phyloP scores from a whole-genome alignment of 1,140 invertebrate species.

The Drosophila pandora region DNA sequence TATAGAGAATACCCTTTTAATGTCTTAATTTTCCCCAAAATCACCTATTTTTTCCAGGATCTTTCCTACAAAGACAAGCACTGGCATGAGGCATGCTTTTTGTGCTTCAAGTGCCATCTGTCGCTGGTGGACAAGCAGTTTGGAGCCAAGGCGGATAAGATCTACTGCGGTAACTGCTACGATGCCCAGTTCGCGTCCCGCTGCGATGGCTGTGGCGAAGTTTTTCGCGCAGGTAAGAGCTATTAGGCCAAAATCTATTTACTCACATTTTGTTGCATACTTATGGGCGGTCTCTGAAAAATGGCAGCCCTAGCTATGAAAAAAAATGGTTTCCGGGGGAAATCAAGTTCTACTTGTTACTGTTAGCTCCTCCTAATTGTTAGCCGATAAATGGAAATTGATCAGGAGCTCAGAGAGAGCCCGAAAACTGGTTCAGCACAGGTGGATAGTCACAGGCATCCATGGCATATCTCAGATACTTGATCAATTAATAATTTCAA shows the following conservation, averaged over 20 bases:
- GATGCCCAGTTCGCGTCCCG: constrained; percentile 99
- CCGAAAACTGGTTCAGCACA: constrained; percentile 36
- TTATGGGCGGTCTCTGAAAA: constrained; percentile 35
- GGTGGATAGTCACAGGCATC: constrained; percentile 6
- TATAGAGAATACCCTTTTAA: not conserved
- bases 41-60: constrained; percentile 88
- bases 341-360: constrained; percentile 23
- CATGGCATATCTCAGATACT: constrained; percentile 13
- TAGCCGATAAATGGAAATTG: not conserved
- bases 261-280: constrained; percentile 48
- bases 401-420: constrained; percentile 4
- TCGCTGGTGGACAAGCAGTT: constrained; percentile 99
- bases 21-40: not conserved
- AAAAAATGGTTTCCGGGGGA: not conserved
- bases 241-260: not conserved
- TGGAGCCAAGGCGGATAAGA: constrained; percentile 98
- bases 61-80: constrained; percentile 99
- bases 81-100: constrained; percentile 99
- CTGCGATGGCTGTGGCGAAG: constrained; percentile 99
- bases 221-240: constrained; percentile 97
- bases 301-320: not conserved
- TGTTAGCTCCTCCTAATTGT: constrained; percentile 31
- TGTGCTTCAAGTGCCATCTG: constrained; percentile 98
- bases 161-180: constrained; percentile 99
- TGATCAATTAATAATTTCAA: constrained; percentile 47